Percentiles rank a stretch among this genome's conserved stretches.
Conservation (phyloP, 2,888 invertebrate genomes). For the Hyppa rectilinea region DNA sequence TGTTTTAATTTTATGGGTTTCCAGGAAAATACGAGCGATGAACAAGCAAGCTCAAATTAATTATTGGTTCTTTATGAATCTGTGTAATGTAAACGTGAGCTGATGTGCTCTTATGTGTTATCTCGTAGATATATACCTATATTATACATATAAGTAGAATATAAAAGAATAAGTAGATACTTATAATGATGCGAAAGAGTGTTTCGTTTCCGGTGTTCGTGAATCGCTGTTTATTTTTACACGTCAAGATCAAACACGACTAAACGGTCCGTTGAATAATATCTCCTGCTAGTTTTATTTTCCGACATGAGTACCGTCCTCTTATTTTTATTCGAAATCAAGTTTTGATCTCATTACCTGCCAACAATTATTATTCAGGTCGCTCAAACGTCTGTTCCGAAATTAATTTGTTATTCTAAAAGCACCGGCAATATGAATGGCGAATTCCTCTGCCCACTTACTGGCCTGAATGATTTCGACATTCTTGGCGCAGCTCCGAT, state of each 20-base stretch:
- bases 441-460: constrained; percentile 89
- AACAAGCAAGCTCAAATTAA: constrained; percentile 16
- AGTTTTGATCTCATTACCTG: constrained; percentile 49
- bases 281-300: constrained; percentile 43
- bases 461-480: constrained; percentile 90
- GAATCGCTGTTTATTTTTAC: constrained; percentile 59
- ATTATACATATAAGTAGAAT: too few species aligned
- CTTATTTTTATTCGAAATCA: constrained; percentile 31
- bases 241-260: constrained; percentile 57
- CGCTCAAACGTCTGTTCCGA: constrained; percentile 60
- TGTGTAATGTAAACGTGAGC: constrained; percentile 8
- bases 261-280: constrained; percentile 47
- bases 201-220: constrained; percentile 63
- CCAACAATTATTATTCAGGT: constrained; percentile 48
- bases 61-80: constrained; percentile 28
- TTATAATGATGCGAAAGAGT: constrained; percentile 59
- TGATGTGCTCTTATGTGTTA: constrained; percentile 15
- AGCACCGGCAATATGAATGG: constrained; percentile 87
- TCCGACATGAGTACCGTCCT: constrained; percentile 22
- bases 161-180: constrained; percentile 38
- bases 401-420: constrained; percentile 78
- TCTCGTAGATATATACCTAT: constrained; percentile 40
- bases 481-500: constrained; percentile 90
- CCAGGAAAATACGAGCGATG: constrained; percentile 30
- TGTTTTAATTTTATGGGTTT: constrained; percentile 36